Evolutionary conservation across 1,140 invertebrate genomes (phyloP), one percentile per base, ranked within the genome.

Genomic region (Brachionus paranguensis): DNA sequence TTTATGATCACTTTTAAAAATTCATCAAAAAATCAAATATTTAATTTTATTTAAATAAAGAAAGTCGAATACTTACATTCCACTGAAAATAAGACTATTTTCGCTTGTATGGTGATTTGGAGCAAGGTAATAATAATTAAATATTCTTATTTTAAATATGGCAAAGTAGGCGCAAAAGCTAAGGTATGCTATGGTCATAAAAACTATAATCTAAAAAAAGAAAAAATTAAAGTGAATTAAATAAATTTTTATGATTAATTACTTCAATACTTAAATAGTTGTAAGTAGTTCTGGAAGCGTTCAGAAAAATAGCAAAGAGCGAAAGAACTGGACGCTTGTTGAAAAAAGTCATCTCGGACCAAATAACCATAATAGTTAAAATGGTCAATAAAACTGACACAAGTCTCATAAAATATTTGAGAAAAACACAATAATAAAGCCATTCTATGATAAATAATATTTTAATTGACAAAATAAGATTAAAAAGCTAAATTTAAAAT

Each of bases 261-360:
- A 96, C 95, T 92, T 99, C 96, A 87, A 99, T 97, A 76, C 93
- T 94, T 85, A 95, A 92, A 91, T 99, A 99, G 90, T 98, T 94
- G 87, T 97, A 95, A 85, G 92, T 93, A 10, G 89, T 87, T 87
- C 93, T 93, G 1, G 95, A 94, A 68, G 93, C 89, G 86, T 94
- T 93, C 2, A 99, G 92, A 87, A 99, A 94, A 50, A 94, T 92
- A 55, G 98, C 97, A 91, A 99, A 98, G 70, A 99, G 91, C 0
- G 96, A 98, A 5, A 99, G 90, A 20, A 96, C 94, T 1, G 97
- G 97, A 45, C 87, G 85, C 87, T 94, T 93, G 86, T 94, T 94
- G 90, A 99, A 99, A 89, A 99, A 99, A 0, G 97, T 97, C 74
- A 98, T 93, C 91, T 99, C 98, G 7, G 96, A 98, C 97, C 97